Evolutionary conservation across 2,113 vertebrate genomes (phyloP), one percentile per base, ranked within the genome.

Genomic region (Trichechus manatus): DNA sequence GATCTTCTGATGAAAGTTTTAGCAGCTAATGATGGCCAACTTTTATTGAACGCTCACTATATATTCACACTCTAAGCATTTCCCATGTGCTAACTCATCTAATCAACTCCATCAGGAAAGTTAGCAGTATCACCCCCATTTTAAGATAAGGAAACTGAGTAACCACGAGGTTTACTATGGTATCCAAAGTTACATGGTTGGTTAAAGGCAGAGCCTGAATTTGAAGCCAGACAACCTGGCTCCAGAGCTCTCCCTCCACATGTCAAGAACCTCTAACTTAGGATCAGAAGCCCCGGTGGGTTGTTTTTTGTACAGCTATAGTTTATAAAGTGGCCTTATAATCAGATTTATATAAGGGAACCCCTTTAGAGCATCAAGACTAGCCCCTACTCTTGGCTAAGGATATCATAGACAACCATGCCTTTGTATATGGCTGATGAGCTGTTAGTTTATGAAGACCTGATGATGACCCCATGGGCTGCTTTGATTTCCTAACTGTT

Each of bases 161-260:
- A 63, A 50, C 66, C 78, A 91, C 74, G 39, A 82, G 27, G 33
- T 7, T 87, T 61, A 77, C 36, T 87, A 36, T 83, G 70, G 56
- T 33, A 68, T 68, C 61, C 47, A 92, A 84, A 31, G n/a, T 89
- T 75, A 68, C 1, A 29, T 44, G 75, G 17, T 13, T 89, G 47
- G 70, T 13, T 83, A 84, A 95, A 90, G 20, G 50, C 33, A 82
- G 61, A 94, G n/a, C 25, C 59, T 88, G 42, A 92, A 91, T 92
- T 9, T 94, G 89, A 96, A 82, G 25, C 39, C 29, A 79, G 11
- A 53, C 2, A 47, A 4, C 31, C 17, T 83, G 70, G 36, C 9
- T 42, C 72, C 39, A 93, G 14, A 66, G 29, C 36, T 42, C 29
- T 74, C 53, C 25, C 23, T 79, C 78, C 84, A 81, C 8, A 39